These are phyloP conservation scores for Lasioglossum figueresi DNA, from an alignment of 2,888 invertebrate species.

Conservation along the genomic window DNA sequence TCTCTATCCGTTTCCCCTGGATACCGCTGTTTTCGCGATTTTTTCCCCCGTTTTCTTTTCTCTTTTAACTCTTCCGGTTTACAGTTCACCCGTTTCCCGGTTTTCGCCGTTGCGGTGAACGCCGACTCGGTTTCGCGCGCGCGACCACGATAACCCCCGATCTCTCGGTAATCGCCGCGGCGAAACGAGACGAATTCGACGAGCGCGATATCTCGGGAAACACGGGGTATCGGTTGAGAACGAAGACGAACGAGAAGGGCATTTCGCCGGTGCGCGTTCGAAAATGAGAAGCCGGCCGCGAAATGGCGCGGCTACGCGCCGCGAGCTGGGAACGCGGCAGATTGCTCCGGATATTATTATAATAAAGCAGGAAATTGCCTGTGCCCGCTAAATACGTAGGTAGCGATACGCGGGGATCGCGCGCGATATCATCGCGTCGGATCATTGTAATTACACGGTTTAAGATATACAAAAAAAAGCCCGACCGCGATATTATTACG, in stretches of 20 bases:
- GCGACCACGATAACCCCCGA: neutral
- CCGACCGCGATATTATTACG: constrained; percentile 58
- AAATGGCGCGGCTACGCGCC: constrained; percentile 73
- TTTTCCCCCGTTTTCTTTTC: neutral
- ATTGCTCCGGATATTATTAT: constrained; percentile 74
- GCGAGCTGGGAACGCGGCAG: constrained; percentile 85
- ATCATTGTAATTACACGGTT: constrained; percentile 69
- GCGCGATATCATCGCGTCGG: constrained; percentile 70
- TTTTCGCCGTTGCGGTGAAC: neutral
- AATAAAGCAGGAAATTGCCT: constrained; percentile 74
- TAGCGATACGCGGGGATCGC: constrained; percentile 61
- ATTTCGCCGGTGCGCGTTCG: constrained; percentile 44
- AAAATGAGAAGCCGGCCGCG: constrained; percentile 55
- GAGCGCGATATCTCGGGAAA: neutral
- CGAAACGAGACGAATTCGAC: neutral
- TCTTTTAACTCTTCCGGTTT: neutral
- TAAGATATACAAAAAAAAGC: constrained; percentile 59
- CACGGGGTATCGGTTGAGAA: neutral
- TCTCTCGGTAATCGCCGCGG: neutral
- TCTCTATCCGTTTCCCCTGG: neutral
- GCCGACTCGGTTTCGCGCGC: neutral
- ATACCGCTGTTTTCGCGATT: neutral
- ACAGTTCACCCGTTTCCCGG: no score
- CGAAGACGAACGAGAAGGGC: constrained; percentile 7
- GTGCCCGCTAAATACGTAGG: constrained; percentile 70